phyloP scores from a whole-genome alignment of 1,140 invertebrate genomes.

The Drosophila lacteicornis region DNA sequence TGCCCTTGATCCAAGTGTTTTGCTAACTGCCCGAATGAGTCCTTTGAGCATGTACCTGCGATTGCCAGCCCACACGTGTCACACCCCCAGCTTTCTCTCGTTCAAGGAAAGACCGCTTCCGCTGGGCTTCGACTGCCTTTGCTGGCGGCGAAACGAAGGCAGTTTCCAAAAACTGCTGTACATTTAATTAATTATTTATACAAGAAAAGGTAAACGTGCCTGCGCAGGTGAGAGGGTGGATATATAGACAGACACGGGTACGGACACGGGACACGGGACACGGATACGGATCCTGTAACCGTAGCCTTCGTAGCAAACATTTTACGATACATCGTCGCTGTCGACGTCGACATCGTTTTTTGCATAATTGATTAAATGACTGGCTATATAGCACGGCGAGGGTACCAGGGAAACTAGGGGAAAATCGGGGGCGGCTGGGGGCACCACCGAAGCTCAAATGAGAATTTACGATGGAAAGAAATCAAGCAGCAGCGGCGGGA shows the following conservation, averaged over 20 bases:
- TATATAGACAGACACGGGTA: conserved; percentile 37
- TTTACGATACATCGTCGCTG: conserved; percentile 75
- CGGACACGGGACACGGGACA: conserved; percentile 27
- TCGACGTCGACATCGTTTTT: conserved; percentile 74
- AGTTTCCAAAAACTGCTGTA: conserved; percentile 68
- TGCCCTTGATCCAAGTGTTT: conserved; percentile 65
- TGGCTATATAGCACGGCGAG: conserved; percentile 65
- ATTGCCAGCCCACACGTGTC: conserved; percentile 30
- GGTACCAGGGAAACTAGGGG: conserved; percentile 14
- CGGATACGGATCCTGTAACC: conserved; percentile 23
- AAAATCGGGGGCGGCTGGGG: background rate
- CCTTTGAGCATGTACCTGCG: conserved; percentile 57
- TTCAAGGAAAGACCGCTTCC: background rate
- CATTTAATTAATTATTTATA: conserved; percentile 83
- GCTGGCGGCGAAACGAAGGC: conserved; percentile 16
- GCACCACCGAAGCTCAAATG: conserved; percentile 31
- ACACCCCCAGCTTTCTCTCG: background rate
- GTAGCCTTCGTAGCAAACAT: conserved; percentile 62
- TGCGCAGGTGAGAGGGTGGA: conserved; percentile 17
- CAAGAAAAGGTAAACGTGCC: conserved; percentile 80
- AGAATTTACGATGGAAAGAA: conserved; percentile 66
- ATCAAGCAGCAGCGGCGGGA: conserved; percentile 23
- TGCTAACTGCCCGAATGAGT: conserved; percentile 57
- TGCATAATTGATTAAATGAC: conserved; percentile 82
- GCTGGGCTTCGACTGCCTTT: background rate